These are phyloP conservation scores for Idaea biselata DNA, from an alignment of 2,888 invertebrate genomes.

Conservation along the genomic window DNA sequence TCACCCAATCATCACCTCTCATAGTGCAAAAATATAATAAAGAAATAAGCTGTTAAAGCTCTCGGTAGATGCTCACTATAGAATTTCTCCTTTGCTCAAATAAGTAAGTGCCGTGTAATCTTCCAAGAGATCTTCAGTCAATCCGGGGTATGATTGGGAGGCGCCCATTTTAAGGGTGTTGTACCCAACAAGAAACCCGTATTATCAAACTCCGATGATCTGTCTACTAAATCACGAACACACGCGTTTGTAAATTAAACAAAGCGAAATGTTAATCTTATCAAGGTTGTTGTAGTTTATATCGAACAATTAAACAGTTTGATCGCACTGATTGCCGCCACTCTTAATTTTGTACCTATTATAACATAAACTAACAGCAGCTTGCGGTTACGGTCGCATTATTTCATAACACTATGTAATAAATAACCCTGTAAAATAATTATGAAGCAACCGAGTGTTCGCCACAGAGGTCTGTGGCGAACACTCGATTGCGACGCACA, in stretches of 20 bases:
- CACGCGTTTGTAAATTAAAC: not conserved
- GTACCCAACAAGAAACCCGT: not conserved
- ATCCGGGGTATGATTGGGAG: slow-evolving; percentile 65
- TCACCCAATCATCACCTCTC: too few species aligned
- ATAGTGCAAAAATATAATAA: not conserved
- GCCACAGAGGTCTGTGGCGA: too few species aligned
- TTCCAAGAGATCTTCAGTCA: slow-evolving; percentile 80
- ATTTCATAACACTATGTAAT: too few species aligned
- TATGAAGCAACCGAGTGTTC: too few species aligned
- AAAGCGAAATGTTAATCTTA: not conserved
- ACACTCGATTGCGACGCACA: too few species aligned
- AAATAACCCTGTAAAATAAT: too few species aligned
- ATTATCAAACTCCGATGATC: too few species aligned
- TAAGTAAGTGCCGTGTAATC: slow-evolving; percentile 83
- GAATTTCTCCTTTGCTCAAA: slow-evolving; percentile 82
- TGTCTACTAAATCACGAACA: not conserved
- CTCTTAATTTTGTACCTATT: not conserved
- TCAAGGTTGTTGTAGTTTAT: not conserved
- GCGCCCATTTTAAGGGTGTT: slow-evolving; percentile 67
- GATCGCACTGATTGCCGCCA: not conserved
- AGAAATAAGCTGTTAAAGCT: not conserved
- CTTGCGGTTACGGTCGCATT: not conserved
- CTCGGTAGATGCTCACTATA: slow-evolving; percentile 74
- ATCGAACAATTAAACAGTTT: not conserved
- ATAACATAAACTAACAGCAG: not conserved